phyloP scores from a whole-genome alignment of 2,113 vertebrate species.

The Turnix velox region DNA sequence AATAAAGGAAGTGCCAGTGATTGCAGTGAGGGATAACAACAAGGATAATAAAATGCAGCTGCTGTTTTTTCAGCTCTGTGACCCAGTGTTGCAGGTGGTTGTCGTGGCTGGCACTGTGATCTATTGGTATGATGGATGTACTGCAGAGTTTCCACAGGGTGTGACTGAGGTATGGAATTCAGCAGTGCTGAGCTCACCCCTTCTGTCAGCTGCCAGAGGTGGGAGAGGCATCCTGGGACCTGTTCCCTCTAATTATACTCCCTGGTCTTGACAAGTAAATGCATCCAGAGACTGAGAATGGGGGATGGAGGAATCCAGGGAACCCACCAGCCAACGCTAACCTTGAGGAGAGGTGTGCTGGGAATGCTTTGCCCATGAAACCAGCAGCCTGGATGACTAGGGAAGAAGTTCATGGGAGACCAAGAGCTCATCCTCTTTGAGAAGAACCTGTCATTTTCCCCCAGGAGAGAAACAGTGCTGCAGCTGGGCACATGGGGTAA shows the following conservation, averaged over 20 bases:
- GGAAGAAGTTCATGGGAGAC: neutral
- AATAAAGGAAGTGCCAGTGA: neutral
- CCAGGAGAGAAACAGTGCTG: neutral
- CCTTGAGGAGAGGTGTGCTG: neutral
- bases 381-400: neutral
- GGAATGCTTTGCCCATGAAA: neutral
- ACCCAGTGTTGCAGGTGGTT: neutral
- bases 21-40: neutral
- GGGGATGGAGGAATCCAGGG: neutral
- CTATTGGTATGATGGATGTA: neutral
- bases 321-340: neutral
- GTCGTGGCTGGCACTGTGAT: neutral
- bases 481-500: neutral
- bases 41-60: neutral
- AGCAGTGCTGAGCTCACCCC: constrained; percentile 31
- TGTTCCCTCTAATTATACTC: constrained; percentile 40
- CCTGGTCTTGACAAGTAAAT: constrained; percentile 37
- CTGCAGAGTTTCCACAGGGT: constrained; percentile 16
- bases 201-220: constrained; percentile 36
- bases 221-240: constrained; percentile 38
- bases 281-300: neutral
- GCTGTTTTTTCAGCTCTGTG: neutral
- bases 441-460: constrained; percentile 8
- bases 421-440: neutral
- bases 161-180: constrained; percentile 36